Conservation (phyloP, 1,140 invertebrate species). For the Drosophila ohnishii region DNA sequence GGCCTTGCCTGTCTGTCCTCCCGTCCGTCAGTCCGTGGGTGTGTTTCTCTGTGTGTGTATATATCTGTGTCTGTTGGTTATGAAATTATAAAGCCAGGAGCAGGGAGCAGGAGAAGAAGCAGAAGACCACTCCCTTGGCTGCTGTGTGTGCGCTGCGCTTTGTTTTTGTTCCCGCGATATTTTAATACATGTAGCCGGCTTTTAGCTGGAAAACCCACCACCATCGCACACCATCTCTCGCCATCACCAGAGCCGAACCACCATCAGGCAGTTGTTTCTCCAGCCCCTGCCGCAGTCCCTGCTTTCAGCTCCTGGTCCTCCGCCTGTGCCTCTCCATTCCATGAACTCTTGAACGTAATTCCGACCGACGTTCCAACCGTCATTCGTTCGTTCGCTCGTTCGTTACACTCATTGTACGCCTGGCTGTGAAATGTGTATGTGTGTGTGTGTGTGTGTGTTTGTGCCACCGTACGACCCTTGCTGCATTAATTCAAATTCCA, state of each 20-base stretch:
- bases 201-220: constrained; percentile 61
- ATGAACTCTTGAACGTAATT: constrained; percentile 53
- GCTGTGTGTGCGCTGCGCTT: constrained; percentile 43
- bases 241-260: constrained; percentile 27
- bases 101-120: constrained; percentile 13
- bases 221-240: constrained; percentile 27
- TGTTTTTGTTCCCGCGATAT: constrained; percentile 59
- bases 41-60: constrained; percentile 13
- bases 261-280: constrained; percentile 38
- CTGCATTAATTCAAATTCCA: constrained; percentile 76
- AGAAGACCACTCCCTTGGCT: constrained; percentile 56
- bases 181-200: constrained; percentile 63
- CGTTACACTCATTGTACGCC: constrained; percentile 38
- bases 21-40: constrained; percentile 20
- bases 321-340: constrained; percentile 11
- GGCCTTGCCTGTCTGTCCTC: constrained; percentile 16
- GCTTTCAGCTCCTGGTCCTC: constrained; percentile 7
- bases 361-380: constrained; percentile 45
- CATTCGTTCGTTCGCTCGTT: constrained; percentile 52
- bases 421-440: constrained; percentile 28
- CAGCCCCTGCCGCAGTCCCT: neutral
- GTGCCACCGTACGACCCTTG: constrained; percentile 69
- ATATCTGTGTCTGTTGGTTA: constrained; percentile 51
- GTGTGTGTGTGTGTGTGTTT: constrained; percentile 31
- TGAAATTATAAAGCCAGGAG: constrained; percentile 70